A percentile compares a stretch with the other conserved stretches of the same genome.
These are phyloP conservation scores for Tanypteryx hageni DNA, from an alignment of 2,888 invertebrate species.

Conservation along the genomic window DNA sequence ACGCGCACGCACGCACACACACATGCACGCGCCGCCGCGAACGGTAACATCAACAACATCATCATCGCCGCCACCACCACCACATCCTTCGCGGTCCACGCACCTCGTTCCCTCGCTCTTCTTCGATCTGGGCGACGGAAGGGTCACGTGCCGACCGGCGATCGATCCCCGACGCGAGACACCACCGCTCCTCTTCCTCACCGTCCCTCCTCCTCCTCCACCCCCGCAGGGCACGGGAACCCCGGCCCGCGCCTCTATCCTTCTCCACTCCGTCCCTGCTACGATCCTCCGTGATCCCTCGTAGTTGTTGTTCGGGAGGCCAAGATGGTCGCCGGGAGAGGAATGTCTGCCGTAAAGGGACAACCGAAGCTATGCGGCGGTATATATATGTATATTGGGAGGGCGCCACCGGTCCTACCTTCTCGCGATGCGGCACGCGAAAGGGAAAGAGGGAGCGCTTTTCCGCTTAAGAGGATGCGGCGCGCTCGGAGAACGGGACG, in stretches of 20 bases:
- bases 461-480: not conserved
- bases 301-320: not conserved
- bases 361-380: too few species aligned
- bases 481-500: not conserved
- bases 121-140: constrained; percentile 13
- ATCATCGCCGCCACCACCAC: not conserved
- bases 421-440: not conserved
- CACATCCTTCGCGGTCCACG: not conserved
- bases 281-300: not conserved
- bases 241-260: not conserved
- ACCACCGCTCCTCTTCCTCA: not conserved
- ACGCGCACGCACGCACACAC: not conserved
- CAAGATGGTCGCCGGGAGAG: not conserved
- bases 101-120: constrained; percentile 13
- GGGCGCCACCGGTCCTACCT: not conserved
- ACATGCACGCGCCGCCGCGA: not conserved
- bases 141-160: not conserved
- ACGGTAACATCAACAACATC: not conserved
- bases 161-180: not conserved
- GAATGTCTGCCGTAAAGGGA: not conserved
- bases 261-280: not conserved
- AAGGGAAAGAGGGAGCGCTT: not conserved
- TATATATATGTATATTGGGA: not conserved
- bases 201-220: not conserved
- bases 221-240: constrained; percentile 22